Evolutionary conservation across 2,797 vertebrate species (phyloP).

Genomic region (Urocyon cinereoargenteus): DNA sequence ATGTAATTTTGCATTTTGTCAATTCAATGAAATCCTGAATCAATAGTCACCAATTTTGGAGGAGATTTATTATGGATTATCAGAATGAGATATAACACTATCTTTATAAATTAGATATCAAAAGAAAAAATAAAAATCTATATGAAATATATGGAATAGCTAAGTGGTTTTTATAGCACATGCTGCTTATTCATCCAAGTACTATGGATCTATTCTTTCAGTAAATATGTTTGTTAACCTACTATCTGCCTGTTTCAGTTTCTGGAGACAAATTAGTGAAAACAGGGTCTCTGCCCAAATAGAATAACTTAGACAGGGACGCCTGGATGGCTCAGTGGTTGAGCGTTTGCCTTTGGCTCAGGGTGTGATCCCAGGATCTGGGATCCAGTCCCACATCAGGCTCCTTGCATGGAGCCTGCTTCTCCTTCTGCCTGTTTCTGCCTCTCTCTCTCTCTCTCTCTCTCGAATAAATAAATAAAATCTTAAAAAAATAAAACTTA

Average conservation of each 20-base stretch:
- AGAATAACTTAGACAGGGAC: neutral
- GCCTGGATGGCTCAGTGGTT: too few relatives aligned
- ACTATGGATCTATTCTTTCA: neutral
- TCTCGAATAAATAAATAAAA: too few relatives aligned
- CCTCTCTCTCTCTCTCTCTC: too few relatives aligned
- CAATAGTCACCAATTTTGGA: neutral
- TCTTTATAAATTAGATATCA: neutral
- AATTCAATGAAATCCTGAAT: slow-evolving; percentile 25
- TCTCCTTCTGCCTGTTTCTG: too few relatives aligned
- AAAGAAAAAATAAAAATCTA: neutral
- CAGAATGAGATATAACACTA: neutral
- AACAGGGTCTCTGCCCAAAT: neutral
- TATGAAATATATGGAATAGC: neutral
- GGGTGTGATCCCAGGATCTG: too few relatives aligned
- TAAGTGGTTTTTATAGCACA: neutral
- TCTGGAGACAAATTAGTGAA: neutral
- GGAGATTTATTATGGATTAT: neutral
- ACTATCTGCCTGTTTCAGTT: neutral
- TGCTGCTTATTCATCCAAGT: neutral
- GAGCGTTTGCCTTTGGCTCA: too few relatives aligned
- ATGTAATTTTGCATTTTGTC: neutral
- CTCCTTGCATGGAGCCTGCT: too few relatives aligned
- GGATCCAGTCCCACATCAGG: too few relatives aligned
- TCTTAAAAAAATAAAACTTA: too few relatives aligned
- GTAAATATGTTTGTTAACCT: neutral